Evolutionary conservation across 92 coral and sea anemone species (phyloP).

Genomic region (Paragorgia papillata): DNA sequence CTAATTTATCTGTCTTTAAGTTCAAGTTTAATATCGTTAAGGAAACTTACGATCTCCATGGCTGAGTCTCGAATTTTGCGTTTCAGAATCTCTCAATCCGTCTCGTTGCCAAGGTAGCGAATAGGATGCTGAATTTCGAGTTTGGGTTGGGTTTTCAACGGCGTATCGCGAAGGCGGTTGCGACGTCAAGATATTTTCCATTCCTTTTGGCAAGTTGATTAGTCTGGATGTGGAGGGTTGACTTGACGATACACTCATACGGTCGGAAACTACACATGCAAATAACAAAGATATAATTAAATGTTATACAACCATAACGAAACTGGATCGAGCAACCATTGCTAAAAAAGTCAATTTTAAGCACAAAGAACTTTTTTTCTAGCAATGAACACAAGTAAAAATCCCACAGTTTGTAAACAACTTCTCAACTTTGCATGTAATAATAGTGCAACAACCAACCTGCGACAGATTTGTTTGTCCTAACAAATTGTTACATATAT

Average conservation of each 20-base stretch:
- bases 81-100: neutral
- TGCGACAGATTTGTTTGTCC: no score
- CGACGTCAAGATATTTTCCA: conserved; percentile 31
- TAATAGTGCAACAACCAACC: no score
- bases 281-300: neutral
- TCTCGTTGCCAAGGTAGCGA: conserved; percentile 19
- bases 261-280: conserved; percentile 5
- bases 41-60: neutral
- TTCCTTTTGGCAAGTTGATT: conserved; percentile 34
- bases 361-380: no score
- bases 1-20: no score
- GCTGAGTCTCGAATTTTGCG: neutral
- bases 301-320: no score
- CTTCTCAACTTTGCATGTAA: no score
- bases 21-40: no score
- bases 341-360: no score
- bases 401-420: no score
- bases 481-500: no score
- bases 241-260: conserved; percentile 24
- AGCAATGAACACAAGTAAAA: no score
- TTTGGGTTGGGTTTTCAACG: neutral
- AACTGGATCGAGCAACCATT: no score
- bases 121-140: conserved; percentile 6
- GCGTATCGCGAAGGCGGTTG: conserved; percentile 21
- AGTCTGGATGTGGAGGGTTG: conserved; percentile 15